phyloP scores from a whole-genome alignment of 37 sponge, comb jelly and placozoan species.

The Haliclona indistincta region DNA sequence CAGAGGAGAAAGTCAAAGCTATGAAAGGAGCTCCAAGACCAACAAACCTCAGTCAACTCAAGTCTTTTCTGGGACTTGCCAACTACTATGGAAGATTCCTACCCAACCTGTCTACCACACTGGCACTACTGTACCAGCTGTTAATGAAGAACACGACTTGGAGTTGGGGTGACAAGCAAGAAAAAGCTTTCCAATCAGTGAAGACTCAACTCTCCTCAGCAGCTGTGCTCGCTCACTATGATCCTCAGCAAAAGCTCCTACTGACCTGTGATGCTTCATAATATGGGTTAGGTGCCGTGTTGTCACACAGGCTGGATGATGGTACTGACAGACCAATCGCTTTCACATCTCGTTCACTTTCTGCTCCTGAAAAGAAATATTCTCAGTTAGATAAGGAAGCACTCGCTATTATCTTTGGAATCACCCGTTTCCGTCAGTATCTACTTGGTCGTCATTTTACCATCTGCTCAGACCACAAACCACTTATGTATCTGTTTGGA shows the following conservation, averaged over 20 bases:
- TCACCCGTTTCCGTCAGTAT: slow-evolving; percentile 13
- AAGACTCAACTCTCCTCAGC: background rate
- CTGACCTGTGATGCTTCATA: background rate
- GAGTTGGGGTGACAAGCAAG: background rate
- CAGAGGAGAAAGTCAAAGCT: background rate
- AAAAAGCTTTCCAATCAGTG: slow-evolving; percentile 3
- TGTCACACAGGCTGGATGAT: slow-evolving; percentile 9
- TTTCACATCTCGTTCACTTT: slow-evolving; percentile 2
- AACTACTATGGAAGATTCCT: too few species aligned
- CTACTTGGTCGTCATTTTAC: slow-evolving; percentile 4
- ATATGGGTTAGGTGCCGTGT: slow-evolving; percentile 16
- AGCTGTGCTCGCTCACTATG: slow-evolving; percentile 1
- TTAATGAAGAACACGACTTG: slow-evolving; percentile 1
- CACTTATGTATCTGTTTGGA: background rate
- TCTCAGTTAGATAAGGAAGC: slow-evolving; percentile 15
- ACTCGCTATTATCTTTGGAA: slow-evolving; percentile 5
- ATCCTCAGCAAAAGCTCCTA: background rate
- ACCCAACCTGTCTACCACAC: slow-evolving; percentile 15
- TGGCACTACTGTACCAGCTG: slow-evolving; percentile 7
- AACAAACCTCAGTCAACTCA: background rate
- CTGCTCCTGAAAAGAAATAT: slow-evolving; percentile 3
- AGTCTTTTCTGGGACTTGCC: slow-evolving; percentile 20
- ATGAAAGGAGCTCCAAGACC: slow-evolving; percentile 5
- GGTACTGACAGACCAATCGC: background rate
- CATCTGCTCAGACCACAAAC: slow-evolving; percentile 19